Evolutionary conservation across 2,113 vertebrate species (phyloP), one percentile per base, ranked within the genome.

Genomic region (Dromas ardeola): DNA sequence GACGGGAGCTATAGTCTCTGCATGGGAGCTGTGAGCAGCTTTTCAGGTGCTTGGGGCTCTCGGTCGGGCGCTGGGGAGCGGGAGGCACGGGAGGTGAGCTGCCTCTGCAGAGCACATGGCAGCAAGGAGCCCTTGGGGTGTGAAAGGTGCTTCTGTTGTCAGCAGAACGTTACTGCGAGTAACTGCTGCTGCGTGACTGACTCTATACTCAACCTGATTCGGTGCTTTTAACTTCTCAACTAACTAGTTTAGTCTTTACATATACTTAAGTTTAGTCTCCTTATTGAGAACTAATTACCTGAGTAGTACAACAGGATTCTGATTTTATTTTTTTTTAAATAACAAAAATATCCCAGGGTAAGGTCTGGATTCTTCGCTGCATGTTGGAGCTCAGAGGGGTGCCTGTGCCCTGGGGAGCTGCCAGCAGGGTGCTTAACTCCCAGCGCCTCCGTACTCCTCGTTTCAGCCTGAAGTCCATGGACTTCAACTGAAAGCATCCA

Each of bases 31-130:
- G 22, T 5, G 30, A 32, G 53, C 42, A 1, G 50, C 8, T 2
- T 36, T 32, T 49, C 4, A 0, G 23, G 3, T 25, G 80, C 47
- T 30, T 15, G 6, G 6, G 47, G 47, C 69, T 72, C 40, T 70
- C 49, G 4, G 3, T 49, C 1, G 3, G 42, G 45, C 4, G 1
- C 50, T 26, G 50, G 11, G 43, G 34, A 62, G 20, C 9, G 0
- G 32, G 27, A 73, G 65, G 55, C 42, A 6, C 17, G 66, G 34
- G 65, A 9, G 6, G 6, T 3, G 6, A 25, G 4, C 22, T 21
- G 14, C 40, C 45, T 18, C 55, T 62, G 62, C 73, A 52, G 72
- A 47, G 61, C 85, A 38, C 1, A 0, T 73, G 30, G 22, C 1
- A 1, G 14, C 36, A 10, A 8, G 69, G 63, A 85, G 53, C 40